Evolutionary conservation across 1,140 invertebrate genomes (phyloP), one percentile per base, ranked within the genome.

Genomic region (Leguminivora glycinivorella): DNA sequence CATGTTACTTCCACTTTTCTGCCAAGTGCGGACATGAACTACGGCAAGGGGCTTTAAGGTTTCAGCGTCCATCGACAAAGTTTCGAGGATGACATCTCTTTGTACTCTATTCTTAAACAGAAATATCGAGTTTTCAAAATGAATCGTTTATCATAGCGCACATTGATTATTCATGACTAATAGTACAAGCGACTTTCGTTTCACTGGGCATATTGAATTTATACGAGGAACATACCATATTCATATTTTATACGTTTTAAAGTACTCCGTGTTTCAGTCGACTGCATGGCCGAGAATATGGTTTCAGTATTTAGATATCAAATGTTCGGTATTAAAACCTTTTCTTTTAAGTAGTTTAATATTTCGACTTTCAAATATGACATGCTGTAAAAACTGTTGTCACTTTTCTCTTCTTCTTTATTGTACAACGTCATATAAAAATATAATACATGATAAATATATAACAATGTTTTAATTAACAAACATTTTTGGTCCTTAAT

Each of bases 41-140:
- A 31, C 58, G 79, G 82, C 80, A 83, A 84, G 87, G 75, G 73
- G 84, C 87, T 89, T 89, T 89, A 85, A 76, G 80, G 74, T 84
- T 83, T 83, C 83, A 78, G 83, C 72, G 83, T 84, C 88, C 88
- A 89, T 91, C 85, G 87, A 85, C 83, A 87, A 89, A 89, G 84
- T 88, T 89, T 89, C 81, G 81, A 84, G 82, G 79, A 84, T 83
- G 85, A 83, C 83, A 88, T 88, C 85, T 84, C 86, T 87, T 89
- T 87, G 85, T 89, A 60, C 78, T 88, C 47, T 9, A 52, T 52
- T 82, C 83, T 80, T 82, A 82, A 76, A 80, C 77, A 75, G 79
- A 76, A 85, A 86, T 87, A 88, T 89, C 81, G 83, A 80, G 75
- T 77, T 81, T 88, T 85, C 83, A 87, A 67, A 24, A 67, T 66